Percentiles rank a stretch among this genome's conserved stretches.
Evolutionary conservation across 2,888 invertebrate genomes (phyloP).

Genomic region (Halictus quadricinctus): DNA sequence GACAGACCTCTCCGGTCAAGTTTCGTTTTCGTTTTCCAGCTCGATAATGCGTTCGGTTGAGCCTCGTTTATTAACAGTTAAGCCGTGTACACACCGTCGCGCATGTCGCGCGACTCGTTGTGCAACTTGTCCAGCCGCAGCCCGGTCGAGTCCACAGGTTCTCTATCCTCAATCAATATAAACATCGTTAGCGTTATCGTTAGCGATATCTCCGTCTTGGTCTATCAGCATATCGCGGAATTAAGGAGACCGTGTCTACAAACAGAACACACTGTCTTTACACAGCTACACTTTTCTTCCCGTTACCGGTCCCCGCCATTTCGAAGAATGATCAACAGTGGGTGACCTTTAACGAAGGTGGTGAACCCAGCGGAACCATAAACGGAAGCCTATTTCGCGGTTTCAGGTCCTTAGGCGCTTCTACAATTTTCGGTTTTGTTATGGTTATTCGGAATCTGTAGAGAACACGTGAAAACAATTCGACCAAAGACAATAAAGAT

Average conservation of each 20-base stretch:
- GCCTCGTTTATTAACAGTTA: constrained; percentile 15
- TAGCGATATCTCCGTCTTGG: neutral
- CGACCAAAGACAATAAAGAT: neutral
- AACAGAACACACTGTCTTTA: neutral
- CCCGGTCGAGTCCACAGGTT: constrained; percentile 1
- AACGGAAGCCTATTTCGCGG: neutral
- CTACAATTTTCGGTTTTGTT: no score
- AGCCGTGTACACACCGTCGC: neutral
- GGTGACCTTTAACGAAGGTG: neutral
- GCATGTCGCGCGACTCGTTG: neutral
- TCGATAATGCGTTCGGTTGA: constrained; percentile 14
- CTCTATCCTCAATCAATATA: neutral
- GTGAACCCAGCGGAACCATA: neutral
- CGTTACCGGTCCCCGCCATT: neutral
- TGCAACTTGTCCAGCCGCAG: neutral
- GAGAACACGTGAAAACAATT: no score
- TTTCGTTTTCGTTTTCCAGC: constrained; percentile 16
- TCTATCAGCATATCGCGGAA: neutral
- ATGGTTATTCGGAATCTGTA: no score
- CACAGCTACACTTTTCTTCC: neutral
- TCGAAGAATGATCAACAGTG: neutral
- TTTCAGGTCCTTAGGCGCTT: no score
- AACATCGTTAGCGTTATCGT: neutral
- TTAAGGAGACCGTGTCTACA: neutral
- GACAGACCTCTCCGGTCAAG: neutral